Conservation (phyloP, 2,888 invertebrate genomes). For the Drosophila cracens region DNA sequence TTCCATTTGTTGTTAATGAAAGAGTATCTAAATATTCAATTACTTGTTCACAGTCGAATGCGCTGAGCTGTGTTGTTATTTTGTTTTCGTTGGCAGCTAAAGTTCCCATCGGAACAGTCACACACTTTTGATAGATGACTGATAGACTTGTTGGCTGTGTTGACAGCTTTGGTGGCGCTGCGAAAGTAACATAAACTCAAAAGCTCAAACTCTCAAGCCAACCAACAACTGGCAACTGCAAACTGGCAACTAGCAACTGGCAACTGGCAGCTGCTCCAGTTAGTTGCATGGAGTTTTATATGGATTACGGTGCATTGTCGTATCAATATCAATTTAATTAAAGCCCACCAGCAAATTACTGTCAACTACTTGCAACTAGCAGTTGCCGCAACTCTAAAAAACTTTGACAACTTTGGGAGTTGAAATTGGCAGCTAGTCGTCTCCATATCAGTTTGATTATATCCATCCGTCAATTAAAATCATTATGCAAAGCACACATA, state of each 20-base stretch:
- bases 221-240: constrained; percentile 1
- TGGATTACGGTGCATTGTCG: constrained; percentile 15
- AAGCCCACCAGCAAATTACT: constrained; percentile 37
- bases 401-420: constrained; percentile 1
- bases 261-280: constrained; percentile 18
- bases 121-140: constrained; percentile 78
- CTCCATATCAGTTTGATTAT: constrained; percentile 60
- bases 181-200: constrained; percentile 30
- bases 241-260: constrained; percentile 1
- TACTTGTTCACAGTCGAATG: constrained; percentile 25
- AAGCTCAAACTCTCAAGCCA: constrained; percentile 17
- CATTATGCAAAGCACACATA: constrained; percentile 62
- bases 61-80: constrained; percentile 7
- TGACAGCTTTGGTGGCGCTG: constrained; percentile 72
- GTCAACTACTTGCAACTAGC: not conserved
- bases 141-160: constrained; percentile 82
- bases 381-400: not conserved
- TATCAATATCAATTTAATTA: constrained; percentile 65
- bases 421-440: constrained; percentile 23
- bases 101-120: constrained; percentile 40
- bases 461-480: constrained; percentile 74
- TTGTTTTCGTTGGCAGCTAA: constrained; percentile 3
- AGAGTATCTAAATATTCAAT: constrained; percentile 13
- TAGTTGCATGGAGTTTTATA: constrained; percentile 17
- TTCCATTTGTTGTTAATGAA: not conserved